These are phyloP conservation scores for Arizona elegans DNA, from an alignment of 2,113 vertebrate species.

Conservation along the genomic window DNA sequence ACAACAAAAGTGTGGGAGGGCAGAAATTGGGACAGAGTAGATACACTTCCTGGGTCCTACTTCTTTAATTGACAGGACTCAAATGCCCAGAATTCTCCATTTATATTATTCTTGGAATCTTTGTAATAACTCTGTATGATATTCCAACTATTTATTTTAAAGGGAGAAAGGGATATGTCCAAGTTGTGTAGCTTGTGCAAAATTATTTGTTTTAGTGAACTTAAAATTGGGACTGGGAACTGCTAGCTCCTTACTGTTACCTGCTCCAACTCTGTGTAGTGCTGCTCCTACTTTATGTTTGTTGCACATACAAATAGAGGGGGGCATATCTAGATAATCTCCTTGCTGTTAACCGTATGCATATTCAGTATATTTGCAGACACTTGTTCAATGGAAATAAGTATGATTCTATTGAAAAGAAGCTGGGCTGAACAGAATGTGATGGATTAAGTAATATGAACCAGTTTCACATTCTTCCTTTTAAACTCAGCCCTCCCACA, in stretches of 20 bases:
- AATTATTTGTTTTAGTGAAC: neutral
- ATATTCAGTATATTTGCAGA: neutral
- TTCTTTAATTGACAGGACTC: neutral
- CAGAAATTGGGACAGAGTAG: neutral
- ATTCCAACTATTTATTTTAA: neutral
- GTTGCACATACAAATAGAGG: neutral
- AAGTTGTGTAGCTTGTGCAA: neutral
- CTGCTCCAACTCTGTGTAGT: neutral
- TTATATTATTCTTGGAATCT: neutral
- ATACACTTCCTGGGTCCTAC: no score
- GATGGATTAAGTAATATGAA: neutral
- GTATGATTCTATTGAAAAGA: neutral
- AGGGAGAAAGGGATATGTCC: neutral
- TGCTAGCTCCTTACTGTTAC: neutral
- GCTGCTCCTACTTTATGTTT: neutral
- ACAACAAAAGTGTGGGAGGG: neutral
- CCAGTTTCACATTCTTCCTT: neutral
- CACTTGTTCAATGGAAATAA: neutral
- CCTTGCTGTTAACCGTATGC: no score
- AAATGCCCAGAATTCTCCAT: neutral
- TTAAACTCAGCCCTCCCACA: neutral
- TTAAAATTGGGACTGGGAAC: neutral
- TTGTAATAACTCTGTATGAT: neutral
- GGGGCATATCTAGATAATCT: neutral
- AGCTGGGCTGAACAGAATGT: neutral